These are phyloP conservation scores for Galaxea fascicularis DNA, from an alignment of 92 coral and sea anemone species.

Conservation along the genomic window DNA sequence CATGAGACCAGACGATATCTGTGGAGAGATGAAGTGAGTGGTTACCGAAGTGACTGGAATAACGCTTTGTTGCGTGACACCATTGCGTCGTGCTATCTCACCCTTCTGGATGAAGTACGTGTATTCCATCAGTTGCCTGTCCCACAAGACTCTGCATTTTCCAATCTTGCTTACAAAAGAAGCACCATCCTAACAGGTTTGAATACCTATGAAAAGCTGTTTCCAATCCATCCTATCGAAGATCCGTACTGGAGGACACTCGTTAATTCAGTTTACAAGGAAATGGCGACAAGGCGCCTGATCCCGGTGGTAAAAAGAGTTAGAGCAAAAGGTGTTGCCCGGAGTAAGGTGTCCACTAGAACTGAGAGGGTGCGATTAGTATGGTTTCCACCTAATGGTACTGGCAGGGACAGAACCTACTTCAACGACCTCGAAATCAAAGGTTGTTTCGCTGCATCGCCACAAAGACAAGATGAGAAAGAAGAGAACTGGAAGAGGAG, in stretches of 20 bases:
- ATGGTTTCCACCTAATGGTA: conserved; percentile 67
- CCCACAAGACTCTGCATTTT: background rate
- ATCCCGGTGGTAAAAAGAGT: conserved; percentile 50
- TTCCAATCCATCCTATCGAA: conserved; percentile 40
- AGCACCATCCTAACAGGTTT: conserved; percentile 11
- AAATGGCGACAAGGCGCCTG: conserved; percentile 30
- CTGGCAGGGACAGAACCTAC: conserved; percentile 35
- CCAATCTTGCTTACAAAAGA: background rate
- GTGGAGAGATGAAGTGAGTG: conserved; percentile 69
- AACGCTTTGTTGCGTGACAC: conserved; percentile 51
- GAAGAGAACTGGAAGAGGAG: background rate
- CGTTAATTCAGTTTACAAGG: conserved; percentile 63
- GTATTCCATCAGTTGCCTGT: conserved; percentile 22
- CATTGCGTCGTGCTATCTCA: conserved; percentile 68
- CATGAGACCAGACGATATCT: conserved; percentile 66
- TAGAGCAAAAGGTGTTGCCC: too few relatives aligned
- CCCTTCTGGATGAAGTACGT: conserved; percentile 52
- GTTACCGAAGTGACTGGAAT: conserved; percentile 75
- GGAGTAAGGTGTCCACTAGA: background rate
- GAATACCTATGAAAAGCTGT: conserved; percentile 39
- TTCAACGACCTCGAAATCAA: conserved; percentile 36
- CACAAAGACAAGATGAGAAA: background rate
- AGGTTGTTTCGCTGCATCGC: conserved; percentile 15
- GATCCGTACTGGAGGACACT: conserved; percentile 64
- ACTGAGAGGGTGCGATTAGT: background rate